Base-by-base conservation (phyloP, 1,140 invertebrate species). In the Scaptomyza hsui region DNA sequence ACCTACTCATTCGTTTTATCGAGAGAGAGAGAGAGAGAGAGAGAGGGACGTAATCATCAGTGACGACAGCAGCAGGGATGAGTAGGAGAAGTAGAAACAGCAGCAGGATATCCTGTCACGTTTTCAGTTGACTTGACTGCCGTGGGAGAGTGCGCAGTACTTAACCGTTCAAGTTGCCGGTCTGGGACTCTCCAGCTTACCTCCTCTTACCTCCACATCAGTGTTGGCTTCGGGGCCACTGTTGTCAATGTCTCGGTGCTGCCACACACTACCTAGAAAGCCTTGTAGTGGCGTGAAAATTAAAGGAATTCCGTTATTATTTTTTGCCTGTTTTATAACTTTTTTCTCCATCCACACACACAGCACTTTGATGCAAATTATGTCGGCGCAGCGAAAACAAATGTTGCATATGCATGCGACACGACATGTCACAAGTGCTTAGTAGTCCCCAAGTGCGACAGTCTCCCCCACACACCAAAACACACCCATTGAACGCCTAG, bases 281-380 rank as follows among this genome's bases (percentile, higher is more conserved):
- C 63, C 65, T 63, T 75, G 63, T 78, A 70, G 76, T 85, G 78
- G 74, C 77, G 83, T 82, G 71, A 86, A 86, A 86, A 86, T 86
- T 86, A 86, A 86, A 86, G 82, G 82, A 88, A 86, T 86, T 88
- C 82, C 82, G 82, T 88, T 86, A 86, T 86, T 86, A 86, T 86
- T 88, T 86, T 51, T 86, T 56, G 74, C 71, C 74, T 88, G 75
- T 88, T 73, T 86, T 70, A 12, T n/a, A 37, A n/a, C 5, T 26
- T 6, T 26, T 26, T 26, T 21, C 4, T 16, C 29, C 47, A 42
- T 35, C 59, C 70, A 60, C 78, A 64, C 63, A 55, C 63, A 65
- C 59, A 88, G 82, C 82, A 86, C 82, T 86, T 86, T 80, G 78
- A 45, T 53, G 82, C 82, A 86, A 86, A 86, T 86, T 86, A 86